These are phyloP conservation scores for Cnemophilus loriae DNA, from an alignment of 2,113 vertebrate genomes.

Conservation along the genomic window DNA sequence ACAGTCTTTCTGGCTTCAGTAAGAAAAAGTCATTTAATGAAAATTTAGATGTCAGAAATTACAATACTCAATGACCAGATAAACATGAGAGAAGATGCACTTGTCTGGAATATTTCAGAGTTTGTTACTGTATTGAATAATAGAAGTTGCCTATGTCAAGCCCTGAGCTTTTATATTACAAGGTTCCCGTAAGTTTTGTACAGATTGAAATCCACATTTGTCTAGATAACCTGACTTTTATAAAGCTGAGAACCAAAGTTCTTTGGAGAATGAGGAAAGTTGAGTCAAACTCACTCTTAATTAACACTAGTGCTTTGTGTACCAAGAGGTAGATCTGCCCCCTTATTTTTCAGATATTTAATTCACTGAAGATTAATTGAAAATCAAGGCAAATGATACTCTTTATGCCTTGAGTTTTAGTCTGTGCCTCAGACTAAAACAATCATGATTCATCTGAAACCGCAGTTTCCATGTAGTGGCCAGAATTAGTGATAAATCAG, in stretches of 20 bases:
- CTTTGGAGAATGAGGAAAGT: neutral
- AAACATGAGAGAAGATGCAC: neutral
- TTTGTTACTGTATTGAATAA: neutral
- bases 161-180: neutral
- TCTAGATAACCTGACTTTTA: neutral
- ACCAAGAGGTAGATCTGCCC: neutral
- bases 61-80: neutral
- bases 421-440: neutral
- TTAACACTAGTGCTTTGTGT: neutral
- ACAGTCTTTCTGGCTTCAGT: neutral
- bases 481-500: conserved; percentile 3
- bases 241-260: neutral
- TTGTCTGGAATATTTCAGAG: neutral
- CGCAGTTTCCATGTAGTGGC: neutral
- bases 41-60: conserved; percentile 5
- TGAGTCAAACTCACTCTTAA: neutral
- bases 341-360: neutral
- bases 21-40: neutral
- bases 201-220: neutral
- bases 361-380: neutral
- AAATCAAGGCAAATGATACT: neutral
- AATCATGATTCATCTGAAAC: neutral
- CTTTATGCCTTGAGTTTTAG: neutral
- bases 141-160: neutral
- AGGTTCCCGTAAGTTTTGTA: neutral